Conservation (phyloP, 2,888 invertebrate genomes). For the Sisyra nigra region DNA sequence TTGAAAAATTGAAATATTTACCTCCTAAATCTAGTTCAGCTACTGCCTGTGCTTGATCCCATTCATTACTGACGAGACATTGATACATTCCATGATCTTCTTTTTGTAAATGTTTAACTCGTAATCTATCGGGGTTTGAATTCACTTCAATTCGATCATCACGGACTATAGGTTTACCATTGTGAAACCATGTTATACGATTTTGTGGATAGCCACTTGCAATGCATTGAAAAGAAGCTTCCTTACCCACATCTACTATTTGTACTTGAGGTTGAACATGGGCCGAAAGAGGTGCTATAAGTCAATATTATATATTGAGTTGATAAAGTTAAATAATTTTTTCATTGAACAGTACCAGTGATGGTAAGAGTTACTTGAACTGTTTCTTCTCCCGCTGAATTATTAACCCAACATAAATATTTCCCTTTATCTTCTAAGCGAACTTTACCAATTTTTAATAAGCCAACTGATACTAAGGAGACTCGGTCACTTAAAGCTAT, state of each 20-base stretch:
- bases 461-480: constrained; percentile 41
- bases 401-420: constrained; percentile 83
- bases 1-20: constrained; percentile 24
- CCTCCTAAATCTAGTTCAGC: constrained; percentile 69
- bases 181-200: constrained; percentile 64
- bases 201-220: constrained; percentile 74
- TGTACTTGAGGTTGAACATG: constrained; percentile 62
- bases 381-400: constrained; percentile 70
- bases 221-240: constrained; percentile 75
- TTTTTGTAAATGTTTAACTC: constrained; percentile 49
- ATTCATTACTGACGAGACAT: constrained; percentile 71
- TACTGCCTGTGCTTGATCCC: constrained; percentile 70
- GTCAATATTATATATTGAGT: constrained; percentile 14
- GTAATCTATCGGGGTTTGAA: constrained; percentile 22
- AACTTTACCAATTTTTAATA: constrained; percentile 48
- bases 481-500: constrained; percentile 48
- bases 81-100: constrained; percentile 87
- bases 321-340: neutral
- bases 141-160: constrained; percentile 40
- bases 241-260: constrained; percentile 70
- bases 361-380: constrained; percentile 62
- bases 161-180: constrained; percentile 45
- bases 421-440: constrained; percentile 68
- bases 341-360: constrained; percentile 35
- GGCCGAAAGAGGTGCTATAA: constrained; percentile 59